phyloP scores from a whole-genome alignment of 2,113 vertebrate genomes.

The Petrocephalus zakoni region DNA sequence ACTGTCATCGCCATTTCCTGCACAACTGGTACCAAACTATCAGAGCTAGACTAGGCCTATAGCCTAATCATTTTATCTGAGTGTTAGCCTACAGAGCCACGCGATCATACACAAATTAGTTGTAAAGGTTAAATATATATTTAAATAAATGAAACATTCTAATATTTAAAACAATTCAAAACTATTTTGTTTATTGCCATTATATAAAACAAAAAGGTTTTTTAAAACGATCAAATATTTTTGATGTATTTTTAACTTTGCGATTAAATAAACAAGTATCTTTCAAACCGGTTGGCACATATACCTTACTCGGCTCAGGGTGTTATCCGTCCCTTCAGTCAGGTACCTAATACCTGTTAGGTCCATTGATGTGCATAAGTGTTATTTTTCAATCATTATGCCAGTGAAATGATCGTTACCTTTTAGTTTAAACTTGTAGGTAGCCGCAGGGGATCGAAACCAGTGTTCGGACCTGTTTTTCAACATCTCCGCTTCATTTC shows the following conservation, averaged over 20 bases:
- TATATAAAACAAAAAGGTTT: background rate
- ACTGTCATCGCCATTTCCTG: background rate
- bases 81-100: background rate
- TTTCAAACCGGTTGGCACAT: background rate
- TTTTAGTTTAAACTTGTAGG: constrained; percentile 65
- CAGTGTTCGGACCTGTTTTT: constrained; percentile 77
- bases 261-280: background rate
- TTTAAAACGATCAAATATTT: background rate
- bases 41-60: background rate
- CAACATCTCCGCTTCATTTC: background rate
- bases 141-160: background rate
- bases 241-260: background rate
- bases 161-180: background rate
- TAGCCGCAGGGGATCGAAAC: constrained; percentile 60
- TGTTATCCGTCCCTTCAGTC: background rate
- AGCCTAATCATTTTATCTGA: background rate
- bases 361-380: constrained; percentile 39
- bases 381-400: constrained; percentile 53
- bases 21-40: background rate
- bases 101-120: background rate
- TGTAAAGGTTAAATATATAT: background rate
- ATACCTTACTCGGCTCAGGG: background rate
- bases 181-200: background rate
- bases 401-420: constrained; percentile 64
- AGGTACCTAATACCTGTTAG: constrained; percentile 38